phyloP scores from a whole-genome alignment of 1,140 invertebrate genomes.

The Sitophilus oryzae region DNA sequence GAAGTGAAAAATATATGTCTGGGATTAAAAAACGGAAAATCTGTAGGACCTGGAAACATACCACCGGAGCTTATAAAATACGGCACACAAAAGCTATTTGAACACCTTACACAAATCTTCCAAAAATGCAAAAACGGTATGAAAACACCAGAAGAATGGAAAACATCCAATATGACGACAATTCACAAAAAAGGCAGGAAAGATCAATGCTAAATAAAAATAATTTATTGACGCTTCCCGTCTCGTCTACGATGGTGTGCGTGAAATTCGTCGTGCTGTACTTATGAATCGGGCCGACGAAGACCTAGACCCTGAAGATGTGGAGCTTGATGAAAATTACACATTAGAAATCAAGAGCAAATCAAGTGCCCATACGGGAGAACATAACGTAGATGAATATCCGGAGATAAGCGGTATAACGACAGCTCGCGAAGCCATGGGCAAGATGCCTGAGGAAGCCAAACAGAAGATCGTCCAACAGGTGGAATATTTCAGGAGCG shows the following conservation, averaged over 20 bases:
- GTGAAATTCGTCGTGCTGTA: conserved; percentile 93
- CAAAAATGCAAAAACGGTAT: no score
- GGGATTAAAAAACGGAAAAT: conserved; percentile 1
- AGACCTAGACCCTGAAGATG: conserved; percentile 79
- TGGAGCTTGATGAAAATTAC: conserved; percentile 78
- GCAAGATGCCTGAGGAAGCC: conserved; percentile 96
- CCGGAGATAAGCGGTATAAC: conserved; percentile 92
- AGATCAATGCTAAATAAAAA: no score
- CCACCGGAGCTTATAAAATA: neutral
- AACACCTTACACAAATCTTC: no score
- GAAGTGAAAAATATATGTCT: no score
- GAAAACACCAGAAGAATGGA: no score
- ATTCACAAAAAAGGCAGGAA: no score
- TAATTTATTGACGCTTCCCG: conserved; percentile 97
- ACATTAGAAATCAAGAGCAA: conserved; percentile 77
- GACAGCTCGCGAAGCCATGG: conserved; percentile 92
- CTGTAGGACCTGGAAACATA: neutral
- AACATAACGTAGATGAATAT: conserved; percentile 89
- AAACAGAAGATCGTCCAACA: conserved; percentile 96
- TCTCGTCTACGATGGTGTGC: conserved; percentile 93
- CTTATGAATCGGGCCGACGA: conserved; percentile 92
- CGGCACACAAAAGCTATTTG: no score
- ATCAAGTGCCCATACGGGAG: conserved; percentile 84
- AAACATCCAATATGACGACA: no score
- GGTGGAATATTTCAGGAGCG: conserved; percentile 85